Conservation (phyloP, 2,888 invertebrate genomes). For the Meliscaeva auricollis region DNA sequence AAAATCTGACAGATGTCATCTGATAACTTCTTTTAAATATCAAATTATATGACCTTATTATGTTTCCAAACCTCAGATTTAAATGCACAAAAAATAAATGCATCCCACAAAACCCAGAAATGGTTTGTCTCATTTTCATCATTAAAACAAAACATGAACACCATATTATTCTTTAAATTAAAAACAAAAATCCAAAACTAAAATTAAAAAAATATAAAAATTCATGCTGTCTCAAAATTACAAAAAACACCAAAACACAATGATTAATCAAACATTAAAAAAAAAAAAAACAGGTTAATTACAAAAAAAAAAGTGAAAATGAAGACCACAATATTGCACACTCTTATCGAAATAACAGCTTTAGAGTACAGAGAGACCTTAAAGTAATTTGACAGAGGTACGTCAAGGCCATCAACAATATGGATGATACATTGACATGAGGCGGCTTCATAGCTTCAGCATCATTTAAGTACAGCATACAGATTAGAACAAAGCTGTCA, state of each 20-base stretch:
- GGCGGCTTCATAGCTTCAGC: too few relatives aligned
- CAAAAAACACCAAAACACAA: conserved; percentile 56
- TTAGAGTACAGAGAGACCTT: conserved; percentile 27
- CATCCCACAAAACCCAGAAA: too few relatives aligned
- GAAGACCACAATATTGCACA: conserved; percentile 56
- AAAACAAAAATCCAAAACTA: background rate
- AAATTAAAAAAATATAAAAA: conserved; percentile 14
- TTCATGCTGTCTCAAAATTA: conserved; percentile 57
- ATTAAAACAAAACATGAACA: too few relatives aligned
- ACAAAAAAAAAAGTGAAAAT: conserved; percentile 15
- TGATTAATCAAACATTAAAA: conserved; percentile 31
- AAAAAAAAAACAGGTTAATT: background rate
- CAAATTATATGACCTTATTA: too few relatives aligned
- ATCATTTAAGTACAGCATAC: conserved; percentile 24
- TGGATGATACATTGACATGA: conserved; percentile 45
- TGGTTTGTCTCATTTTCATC: too few relatives aligned
- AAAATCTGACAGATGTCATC: too few relatives aligned
- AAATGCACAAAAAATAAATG: too few relatives aligned
- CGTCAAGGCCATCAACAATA: conserved; percentile 57
- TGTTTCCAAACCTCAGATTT: too few relatives aligned
- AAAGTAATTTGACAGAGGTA: conserved; percentile 62
- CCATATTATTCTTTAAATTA: too few relatives aligned
- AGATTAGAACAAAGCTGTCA: conserved; percentile 66
- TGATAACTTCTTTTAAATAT: too few relatives aligned
- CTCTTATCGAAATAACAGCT: conserved; percentile 32